Evolutionary conservation across 1,140 invertebrate genomes (phyloP), one percentile per base, ranked within the genome.

Genomic region (Neelides sp.): DNA sequence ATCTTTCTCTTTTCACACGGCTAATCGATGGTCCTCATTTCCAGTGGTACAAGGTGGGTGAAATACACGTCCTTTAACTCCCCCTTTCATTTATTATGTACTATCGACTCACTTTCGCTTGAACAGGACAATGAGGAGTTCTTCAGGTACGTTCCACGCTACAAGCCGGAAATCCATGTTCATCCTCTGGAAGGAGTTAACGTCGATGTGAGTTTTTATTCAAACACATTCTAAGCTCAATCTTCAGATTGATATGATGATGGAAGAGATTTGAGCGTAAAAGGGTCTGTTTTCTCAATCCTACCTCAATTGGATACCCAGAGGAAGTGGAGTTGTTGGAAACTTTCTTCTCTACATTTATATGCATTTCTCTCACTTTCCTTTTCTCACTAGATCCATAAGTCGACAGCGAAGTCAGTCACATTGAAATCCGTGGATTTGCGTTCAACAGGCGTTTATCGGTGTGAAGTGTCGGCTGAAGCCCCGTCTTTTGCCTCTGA

Each of bases 111-210:
- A n/a, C n/a, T n/a, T n/a, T n/a, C n/a, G n/a, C n/a, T n/a, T n/a
- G n/a, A n/a, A n/a, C n/a, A 86, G 66, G 85, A 87, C 67, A 78
- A 85, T 64, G 81, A 83, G 63, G 85, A 88, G 66, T 88, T 90
- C 68, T 89, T 84, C 68, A 75, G 83, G 57, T 89, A 76, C 64
- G 74, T 82, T 17, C 50, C 79, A 13, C 78, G 76, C 63, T 73
- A 70, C 32, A 68, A 71, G 40, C 76, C 75, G 10, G 75, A 71
- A 24, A 74, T 78, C 53, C 74, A 75, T 50, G 77, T 74, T 46
- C 83, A 82, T 64, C 66, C 67, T 50, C 71, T 85, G 22, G 76
- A 80, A 27, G 83, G 82, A 7, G 75, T 85, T 48, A 75, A 77
- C 64, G 79, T 86, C 45, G 78, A 85, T 63, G 80, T 83, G 68